Base-by-base conservation (phyloP, 2,888 invertebrate genomes). In the Cosmia trapezina region DNA sequence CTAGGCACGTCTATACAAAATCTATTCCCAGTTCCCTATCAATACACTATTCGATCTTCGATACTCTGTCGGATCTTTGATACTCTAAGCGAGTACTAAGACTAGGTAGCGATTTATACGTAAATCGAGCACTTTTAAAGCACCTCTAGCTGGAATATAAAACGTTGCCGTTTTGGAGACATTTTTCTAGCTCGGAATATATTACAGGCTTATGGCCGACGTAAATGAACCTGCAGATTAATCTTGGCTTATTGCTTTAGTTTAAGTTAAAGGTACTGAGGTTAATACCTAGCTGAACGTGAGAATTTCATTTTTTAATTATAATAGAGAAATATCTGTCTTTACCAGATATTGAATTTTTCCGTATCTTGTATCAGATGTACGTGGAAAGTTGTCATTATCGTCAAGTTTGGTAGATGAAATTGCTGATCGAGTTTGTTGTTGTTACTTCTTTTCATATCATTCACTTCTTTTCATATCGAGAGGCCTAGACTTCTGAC, bases 101-200 rank as follows among this genome's bases (percentile, higher is more conserved):
- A 72, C 76, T 81, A 64, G 70, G 57, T 74, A 78, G 57, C 73
- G 72, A 84, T 85, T 84, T 85, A 73, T 70, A 79, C 70, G 81
- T 83, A 82, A 78, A 85, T 82, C 77, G 75, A 71, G 70, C n/a
- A 67, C 66, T 82, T 64, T 60, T 66, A 61, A 69, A 72, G 68
- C 60, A 64, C 76, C 74, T 72, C 68, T 41, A 79, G 79, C 72
- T 64, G 45, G 74, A 75, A 73, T 73, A 83, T 86, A 86, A 86
- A 86, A 74, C 51, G 78, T 73, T 45, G 66, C 70, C 81, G 76
- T 76, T 82, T 77, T 74, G 78, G 70, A 74, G 72, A 80, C 76
- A 80, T 83, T 85, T 86, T 86, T 85, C 85, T 72, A 85, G 85
- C 76, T 82, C 47, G 61, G 73, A 77, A 79, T 83, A 76, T 79